Evolutionary conservation across 2,113 vertebrate species (phyloP), one percentile per base, ranked within the genome.

Genomic region (Thinocorus orbignyianus): DNA sequence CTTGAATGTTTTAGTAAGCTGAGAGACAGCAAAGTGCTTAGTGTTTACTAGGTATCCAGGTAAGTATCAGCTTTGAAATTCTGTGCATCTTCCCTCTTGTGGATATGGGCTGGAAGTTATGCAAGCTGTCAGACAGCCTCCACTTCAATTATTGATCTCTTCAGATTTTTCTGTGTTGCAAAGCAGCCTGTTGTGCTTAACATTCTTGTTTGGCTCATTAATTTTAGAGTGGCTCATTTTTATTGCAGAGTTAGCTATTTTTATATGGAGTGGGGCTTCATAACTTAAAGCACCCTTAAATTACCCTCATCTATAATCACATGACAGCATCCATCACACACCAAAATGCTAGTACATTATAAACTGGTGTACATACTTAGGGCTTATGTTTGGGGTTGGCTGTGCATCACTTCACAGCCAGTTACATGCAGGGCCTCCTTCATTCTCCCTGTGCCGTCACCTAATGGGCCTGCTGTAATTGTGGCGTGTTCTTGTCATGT

Each of bases 341-440:
- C 33, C 51, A 41, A 64, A 55, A 64, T 42, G 3, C 10, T 64
- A 30, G 16, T 39, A 55, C 15, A 1, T 13, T 13, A 19, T 41
- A 58, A 66, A 54, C 7, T 15, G 19, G 24, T 44, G 10, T 30
- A 7, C 1, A 0, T 44, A 9, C 6, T 10, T 33, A 55, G 10
- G 10, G 17, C 2, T 1, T 80, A 9, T 48, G 24, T 65, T 81
- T 31, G 49, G 14, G 15, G 6, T 18, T 93, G 76, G n/a, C 51
- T 81, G 24, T 78, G 18, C 28, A 25, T 71, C 16, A 6, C 7
- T 88, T 94, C 19, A 25, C 4, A 0, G 19, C n/a, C 4, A 25
- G 1, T 30, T 86, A 20, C 6, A 14, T 24, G 7, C 15, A 54
- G 25, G 17, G 69, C 19, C 7, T 80, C 12, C 28, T 49, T 8